Evolutionary conservation across 1,140 invertebrate species (phyloP).

Genomic region (Eurosta solidaginis): DNA sequence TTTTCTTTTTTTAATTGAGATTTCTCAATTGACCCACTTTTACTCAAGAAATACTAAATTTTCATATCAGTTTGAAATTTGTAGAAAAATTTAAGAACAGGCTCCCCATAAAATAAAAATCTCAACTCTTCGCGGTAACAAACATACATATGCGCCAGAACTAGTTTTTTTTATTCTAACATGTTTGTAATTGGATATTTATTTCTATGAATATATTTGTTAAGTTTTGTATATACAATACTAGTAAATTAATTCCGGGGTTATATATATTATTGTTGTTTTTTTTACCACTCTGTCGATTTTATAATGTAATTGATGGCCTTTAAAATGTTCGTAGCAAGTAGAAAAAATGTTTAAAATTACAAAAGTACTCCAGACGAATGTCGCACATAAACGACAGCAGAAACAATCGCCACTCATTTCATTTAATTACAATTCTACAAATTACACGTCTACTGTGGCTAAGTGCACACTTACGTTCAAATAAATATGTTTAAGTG

Average conservation of each 20-base stretch:
- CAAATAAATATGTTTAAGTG: not conserved
- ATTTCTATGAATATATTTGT: too few relatives aligned
- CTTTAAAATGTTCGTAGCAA: not conserved
- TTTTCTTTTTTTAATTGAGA: not conserved
- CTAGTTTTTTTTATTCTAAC: too few relatives aligned
- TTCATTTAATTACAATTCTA: not conserved
- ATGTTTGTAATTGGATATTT: too few relatives aligned
- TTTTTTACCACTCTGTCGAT: not conserved
- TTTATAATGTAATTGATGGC: not conserved
- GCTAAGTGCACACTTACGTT: not conserved
- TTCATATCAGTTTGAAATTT: too few relatives aligned
- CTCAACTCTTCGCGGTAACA: too few relatives aligned
- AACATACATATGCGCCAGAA: too few relatives aligned
- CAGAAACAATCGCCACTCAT: conserved; percentile 3
- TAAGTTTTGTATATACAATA: too few relatives aligned
- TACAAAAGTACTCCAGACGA: not conserved
- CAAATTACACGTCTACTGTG: not conserved
- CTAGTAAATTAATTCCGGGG: too few relatives aligned
- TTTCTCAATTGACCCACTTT: conserved; percentile 1
- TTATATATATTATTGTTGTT: not conserved
- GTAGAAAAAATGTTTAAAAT: too few relatives aligned
- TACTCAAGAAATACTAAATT: too few relatives aligned
- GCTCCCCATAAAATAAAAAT: too few relatives aligned
- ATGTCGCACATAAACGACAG: not conserved
- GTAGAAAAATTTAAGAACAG: too few relatives aligned